Evolutionary conservation across 2,113 vertebrate genomes (phyloP).

Genomic region (Scortum barcoo): DNA sequence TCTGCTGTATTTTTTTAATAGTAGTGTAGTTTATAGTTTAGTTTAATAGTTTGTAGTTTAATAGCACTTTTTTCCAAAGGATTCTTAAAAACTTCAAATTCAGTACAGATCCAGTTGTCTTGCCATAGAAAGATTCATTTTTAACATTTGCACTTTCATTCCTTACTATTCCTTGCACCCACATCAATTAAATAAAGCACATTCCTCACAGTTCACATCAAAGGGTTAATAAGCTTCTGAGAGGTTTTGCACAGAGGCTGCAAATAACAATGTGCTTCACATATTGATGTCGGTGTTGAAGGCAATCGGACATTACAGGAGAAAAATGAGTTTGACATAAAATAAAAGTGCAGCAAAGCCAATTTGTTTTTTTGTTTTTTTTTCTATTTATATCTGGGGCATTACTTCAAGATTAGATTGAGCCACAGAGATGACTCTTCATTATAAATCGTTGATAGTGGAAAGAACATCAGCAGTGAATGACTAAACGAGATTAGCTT

Average conservation of each 20-base stretch:
- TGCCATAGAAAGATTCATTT: not conserved
- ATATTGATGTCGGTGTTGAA: slow-evolving; percentile 1
- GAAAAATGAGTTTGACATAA: not conserved
- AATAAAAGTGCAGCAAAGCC: not conserved
- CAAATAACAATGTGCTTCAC: slow-evolving; percentile 6
- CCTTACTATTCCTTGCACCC: not conserved
- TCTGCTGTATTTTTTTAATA: too few relatives aligned
- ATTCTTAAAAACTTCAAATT: not conserved
- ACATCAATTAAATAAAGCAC: not conserved
- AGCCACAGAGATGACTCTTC: slow-evolving; percentile 70
- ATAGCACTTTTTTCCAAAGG: too few relatives aligned
- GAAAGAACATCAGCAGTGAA: slow-evolving; percentile 81
- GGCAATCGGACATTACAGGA: not conserved
- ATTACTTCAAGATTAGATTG: slow-evolving; percentile 67
- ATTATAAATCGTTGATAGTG: slow-evolving; percentile 79
- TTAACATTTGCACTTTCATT: not conserved
- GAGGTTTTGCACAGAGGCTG: not conserved
- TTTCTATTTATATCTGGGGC: slow-evolving; percentile 66
- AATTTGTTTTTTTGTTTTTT: slow-evolving; percentile 25
- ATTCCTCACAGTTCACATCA: slow-evolving; percentile 3
- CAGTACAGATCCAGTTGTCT: not conserved
- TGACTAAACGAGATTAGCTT: slow-evolving; percentile 77
- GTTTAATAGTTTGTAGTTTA: too few relatives aligned
- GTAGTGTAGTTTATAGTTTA: too few relatives aligned
- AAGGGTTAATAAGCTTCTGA: not conserved